Evolutionary conservation across 2,797 vertebrate genomes (phyloP).

Genomic region (Gymnothorax javanicus): DNA sequence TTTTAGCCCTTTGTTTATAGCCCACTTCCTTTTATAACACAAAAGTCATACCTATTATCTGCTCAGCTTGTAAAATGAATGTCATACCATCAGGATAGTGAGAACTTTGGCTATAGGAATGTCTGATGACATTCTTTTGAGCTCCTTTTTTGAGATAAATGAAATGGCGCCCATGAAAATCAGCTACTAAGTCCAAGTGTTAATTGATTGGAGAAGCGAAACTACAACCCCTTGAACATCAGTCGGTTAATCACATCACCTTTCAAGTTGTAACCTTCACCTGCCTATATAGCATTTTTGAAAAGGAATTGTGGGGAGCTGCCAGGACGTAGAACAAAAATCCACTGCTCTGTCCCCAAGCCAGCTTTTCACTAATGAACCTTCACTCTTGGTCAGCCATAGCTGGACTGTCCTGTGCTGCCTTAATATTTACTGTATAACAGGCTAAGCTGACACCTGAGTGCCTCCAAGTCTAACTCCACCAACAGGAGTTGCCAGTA

Average conservation of each 20-base stretch:
- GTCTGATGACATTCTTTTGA: not conserved
- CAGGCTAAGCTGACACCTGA: not conserved
- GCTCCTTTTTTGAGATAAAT: conserved; percentile 16
- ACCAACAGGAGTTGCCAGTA: no score
- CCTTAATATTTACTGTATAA: not conserved
- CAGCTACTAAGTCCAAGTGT: not conserved
- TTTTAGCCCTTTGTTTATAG: no score
- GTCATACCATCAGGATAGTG: conserved; percentile 16
- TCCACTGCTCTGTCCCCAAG: not conserved
- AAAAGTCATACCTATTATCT: not conserved
- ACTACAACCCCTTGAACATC: not conserved
- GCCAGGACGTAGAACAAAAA: not conserved
- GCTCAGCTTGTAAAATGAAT: conserved; percentile 3
- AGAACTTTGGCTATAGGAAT: not conserved
- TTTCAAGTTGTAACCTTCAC: conserved; percentile 21
- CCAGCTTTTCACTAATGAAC: not conserved
- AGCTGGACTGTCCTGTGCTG: not conserved
- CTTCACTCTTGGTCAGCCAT: not conserved
- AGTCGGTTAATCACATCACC: not conserved
- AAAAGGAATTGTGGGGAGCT: conserved; percentile 2
- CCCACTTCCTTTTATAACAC: no score
- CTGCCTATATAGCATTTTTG: conserved; percentile 7
- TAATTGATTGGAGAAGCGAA: not conserved
- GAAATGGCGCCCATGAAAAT: not conserved
- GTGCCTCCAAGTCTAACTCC: no score